A percentile compares a stretch with the other conserved stretches of the same genome.
Conservation (phyloP, 2,113 vertebrate genomes). For the Phoxinus phoxinus region DNA sequence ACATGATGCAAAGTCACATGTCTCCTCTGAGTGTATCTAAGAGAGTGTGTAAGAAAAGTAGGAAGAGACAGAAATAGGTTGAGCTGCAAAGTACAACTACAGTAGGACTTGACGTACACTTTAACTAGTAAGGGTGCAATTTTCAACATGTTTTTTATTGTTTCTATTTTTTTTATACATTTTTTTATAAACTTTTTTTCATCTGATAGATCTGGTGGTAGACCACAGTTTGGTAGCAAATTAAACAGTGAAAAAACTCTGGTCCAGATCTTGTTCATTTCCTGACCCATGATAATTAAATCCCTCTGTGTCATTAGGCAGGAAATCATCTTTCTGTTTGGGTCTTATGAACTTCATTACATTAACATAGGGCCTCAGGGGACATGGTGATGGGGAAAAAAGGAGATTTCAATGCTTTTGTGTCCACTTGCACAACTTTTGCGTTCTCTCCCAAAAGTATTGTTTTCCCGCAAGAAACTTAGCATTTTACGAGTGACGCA, state of each 20-base stretch:
- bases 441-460: too few species aligned
- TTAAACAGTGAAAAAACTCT: background rate
- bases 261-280: background rate
- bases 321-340: background rate
- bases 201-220: background rate
- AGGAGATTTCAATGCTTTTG: too few species aligned
- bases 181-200: background rate
- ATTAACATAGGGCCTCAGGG: background rate
- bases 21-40: conserved; percentile 32
- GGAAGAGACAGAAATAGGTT: conserved; percentile 26
- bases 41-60: conserved; percentile 9
- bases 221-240: background rate
- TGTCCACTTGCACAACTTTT: too few species aligned
- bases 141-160: background rate
- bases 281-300: conserved; percentile 8
- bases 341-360: background rate
- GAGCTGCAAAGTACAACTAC: conserved; percentile 24
- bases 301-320: background rate
- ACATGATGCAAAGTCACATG: conserved; percentile 43
- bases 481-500: too few species aligned
- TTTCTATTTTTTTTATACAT: background rate
- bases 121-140: background rate
- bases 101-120: background rate
- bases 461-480: too few species aligned
- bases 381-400: too few species aligned